phyloP scores from a whole-genome alignment of 2,888 invertebrate species.

The Aporophyla lueneburgensis region DNA sequence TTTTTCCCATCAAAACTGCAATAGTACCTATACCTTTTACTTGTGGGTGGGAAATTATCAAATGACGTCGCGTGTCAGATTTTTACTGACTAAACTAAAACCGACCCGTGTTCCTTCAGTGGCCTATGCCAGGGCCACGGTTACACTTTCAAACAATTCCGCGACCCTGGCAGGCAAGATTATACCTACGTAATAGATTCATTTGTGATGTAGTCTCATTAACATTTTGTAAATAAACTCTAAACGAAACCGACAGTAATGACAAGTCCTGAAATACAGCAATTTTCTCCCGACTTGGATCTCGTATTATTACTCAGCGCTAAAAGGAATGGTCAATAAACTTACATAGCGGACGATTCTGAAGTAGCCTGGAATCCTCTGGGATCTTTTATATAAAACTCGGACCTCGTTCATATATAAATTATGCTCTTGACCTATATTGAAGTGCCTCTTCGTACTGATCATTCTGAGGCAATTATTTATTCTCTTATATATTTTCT shows the following conservation, averaged over 20 bases:
- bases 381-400: constrained; percentile 8
- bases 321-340: constrained; percentile 38
- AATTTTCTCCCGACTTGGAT: background rate
- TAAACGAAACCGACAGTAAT: background rate
- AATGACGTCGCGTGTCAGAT: too few relatives aligned
- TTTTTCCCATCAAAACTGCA: background rate
- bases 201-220: background rate
- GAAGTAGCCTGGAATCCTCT: constrained; percentile 2
- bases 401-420: background rate
- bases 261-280: background rate
- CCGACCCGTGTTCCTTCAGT: too few relatives aligned
- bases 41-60: too few relatives aligned
- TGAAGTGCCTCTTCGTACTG: background rate
- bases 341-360: constrained; percentile 7
- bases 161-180: too few relatives aligned
- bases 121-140: too few relatives aligned
- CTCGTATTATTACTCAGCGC: constrained; percentile 14
- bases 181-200: background rate
- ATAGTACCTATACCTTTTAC: too few relatives aligned
- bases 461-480: constrained; percentile 14
- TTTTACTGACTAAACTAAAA: too few relatives aligned
- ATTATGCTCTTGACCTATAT: constrained; percentile 27
- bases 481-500: background rate
- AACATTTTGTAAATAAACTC: constrained; percentile 3
- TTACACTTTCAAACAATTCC: too few relatives aligned